Conservation (phyloP, 2,888 invertebrate genomes). For the Chrysolina americana region DNA sequence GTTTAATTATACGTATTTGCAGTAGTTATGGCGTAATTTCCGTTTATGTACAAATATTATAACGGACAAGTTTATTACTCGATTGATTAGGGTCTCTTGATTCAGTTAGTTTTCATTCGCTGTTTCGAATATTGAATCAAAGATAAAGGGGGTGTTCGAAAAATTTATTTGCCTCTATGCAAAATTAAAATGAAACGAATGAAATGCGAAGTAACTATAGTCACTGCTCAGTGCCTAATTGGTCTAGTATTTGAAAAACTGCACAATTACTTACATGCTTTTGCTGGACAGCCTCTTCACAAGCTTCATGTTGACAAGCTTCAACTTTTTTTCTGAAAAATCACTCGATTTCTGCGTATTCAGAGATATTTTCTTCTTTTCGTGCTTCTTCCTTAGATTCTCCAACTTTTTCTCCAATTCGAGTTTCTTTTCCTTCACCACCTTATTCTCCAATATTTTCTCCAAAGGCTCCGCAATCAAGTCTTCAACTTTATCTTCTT, state of each 20-base stretch:
- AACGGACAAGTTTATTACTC: no score
- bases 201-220: no score
- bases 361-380: conserved; percentile 79
- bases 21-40: no score
- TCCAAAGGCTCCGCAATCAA: conserved; percentile 86
- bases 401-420: conserved; percentile 93
- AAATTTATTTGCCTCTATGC: no score
- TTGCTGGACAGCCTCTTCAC: conserved; percentile 84
- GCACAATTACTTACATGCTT: conserved; percentile 78
- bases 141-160: no score
- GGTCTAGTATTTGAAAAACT: neutral
- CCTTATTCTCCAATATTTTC: conserved; percentile 84
- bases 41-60: no score
- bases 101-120: no score
- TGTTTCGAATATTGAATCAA: no score
- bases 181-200: no score
- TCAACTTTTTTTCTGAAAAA: conserved; percentile 76
- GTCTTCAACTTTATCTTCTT: conserved; percentile 72
- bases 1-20: no score
- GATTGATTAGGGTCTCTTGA: no score
- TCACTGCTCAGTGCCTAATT: no score
- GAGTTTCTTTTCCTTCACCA: conserved; percentile 84
- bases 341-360: conserved; percentile 76
- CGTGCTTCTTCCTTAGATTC: conserved; percentile 84
- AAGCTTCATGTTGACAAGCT: conserved; percentile 82